Evolutionary conservation across 2,888 invertebrate genomes (phyloP).

Genomic region (Andricus curvator): DNA sequence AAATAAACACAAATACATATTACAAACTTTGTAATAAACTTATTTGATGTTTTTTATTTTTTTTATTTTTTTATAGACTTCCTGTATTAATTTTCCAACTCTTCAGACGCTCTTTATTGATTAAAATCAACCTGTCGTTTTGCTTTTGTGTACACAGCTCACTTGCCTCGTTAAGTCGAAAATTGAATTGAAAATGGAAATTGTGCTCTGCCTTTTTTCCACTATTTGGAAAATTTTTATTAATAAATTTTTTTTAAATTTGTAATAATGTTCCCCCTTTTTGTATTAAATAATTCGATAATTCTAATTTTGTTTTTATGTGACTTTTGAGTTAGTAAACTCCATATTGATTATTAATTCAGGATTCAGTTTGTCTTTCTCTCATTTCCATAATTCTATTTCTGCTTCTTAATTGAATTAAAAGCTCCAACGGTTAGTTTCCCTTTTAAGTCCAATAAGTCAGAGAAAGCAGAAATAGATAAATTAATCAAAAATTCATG

Average conservation of each 20-base stretch:
- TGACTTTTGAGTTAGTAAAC: neutral
- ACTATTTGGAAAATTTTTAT: neutral
- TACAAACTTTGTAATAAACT: too few relatives aligned
- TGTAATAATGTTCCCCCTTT: neutral
- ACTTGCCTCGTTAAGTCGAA: neutral
- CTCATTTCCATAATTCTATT: neutral
- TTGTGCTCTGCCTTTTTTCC: too few relatives aligned
- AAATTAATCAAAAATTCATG: neutral
- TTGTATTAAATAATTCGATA: neutral
- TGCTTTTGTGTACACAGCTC: neutral
- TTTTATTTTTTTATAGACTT: neutral
- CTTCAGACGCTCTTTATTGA: constrained; percentile 8
- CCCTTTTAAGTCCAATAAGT: neutral
- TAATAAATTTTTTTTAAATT: neutral
- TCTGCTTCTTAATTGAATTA: constrained; percentile 4
- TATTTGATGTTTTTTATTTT: too few relatives aligned
- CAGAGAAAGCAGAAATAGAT: neutral
- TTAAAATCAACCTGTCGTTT: neutral
- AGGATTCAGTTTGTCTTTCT: neutral
- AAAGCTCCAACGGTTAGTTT: neutral
- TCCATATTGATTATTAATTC: constrained; percentile 27
- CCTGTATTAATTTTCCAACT: constrained; percentile 4
- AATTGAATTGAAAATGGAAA: neutral
- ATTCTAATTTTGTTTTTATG: neutral
- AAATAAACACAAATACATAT: constrained; percentile 7